phyloP scores from a whole-genome alignment of 2,797 vertebrate species.

The Poecile montanus region DNA sequence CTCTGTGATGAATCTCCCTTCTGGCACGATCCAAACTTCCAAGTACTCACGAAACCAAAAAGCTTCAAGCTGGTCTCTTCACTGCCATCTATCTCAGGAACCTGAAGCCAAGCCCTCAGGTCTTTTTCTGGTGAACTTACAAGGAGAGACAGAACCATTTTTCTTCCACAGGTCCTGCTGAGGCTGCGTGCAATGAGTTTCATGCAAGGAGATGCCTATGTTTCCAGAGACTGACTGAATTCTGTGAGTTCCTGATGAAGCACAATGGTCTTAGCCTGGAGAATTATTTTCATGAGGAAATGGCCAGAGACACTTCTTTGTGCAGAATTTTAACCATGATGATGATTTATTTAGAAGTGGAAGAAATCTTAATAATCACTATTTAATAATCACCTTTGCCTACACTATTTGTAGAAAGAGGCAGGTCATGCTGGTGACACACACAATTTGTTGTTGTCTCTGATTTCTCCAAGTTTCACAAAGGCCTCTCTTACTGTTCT shows the following conservation, averaged over 20 bases:
- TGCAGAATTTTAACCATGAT: not conserved
- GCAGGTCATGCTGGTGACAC: not conserved
- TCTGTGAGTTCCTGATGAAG: not conserved
- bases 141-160: not conserved
- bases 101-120: not conserved
- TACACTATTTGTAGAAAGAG: not conserved
- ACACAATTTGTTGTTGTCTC: not conserved
- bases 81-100: not conserved
- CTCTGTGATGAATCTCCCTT: not conserved
- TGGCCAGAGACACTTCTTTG: not conserved
- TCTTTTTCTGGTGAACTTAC: not conserved
- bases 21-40: not conserved
- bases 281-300: not conserved
- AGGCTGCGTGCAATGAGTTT: not conserved
- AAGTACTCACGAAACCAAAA: not conserved
- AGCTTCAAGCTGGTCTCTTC: not conserved
- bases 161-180: not conserved
- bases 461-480: not conserved
- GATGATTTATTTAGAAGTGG: not conserved
- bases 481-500: not conserved
- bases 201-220: not conserved
- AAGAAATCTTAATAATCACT: not conserved
- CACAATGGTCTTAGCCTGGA: not conserved
- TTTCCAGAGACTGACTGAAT: not conserved
- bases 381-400: not conserved